These are phyloP conservation scores for Hydrolagus colliei DNA, from an alignment of 2,797 vertebrate species.

Conservation along the genomic window DNA sequence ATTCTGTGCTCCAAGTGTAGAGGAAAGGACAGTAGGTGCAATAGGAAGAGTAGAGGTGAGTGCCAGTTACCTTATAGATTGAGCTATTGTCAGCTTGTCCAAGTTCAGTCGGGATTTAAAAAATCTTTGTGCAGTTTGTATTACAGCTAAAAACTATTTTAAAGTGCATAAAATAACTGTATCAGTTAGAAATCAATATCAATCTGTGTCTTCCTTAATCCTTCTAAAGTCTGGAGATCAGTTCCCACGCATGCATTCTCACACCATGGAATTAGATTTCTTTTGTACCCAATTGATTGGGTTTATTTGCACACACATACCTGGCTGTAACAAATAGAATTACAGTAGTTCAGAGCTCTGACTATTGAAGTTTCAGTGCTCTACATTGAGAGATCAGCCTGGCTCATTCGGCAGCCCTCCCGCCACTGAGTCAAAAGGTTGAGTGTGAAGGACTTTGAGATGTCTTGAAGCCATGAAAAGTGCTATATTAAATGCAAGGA, in stretches of 20 bases:
- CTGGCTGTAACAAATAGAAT: background rate
- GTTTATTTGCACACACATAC: background rate
- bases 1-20: too few relatives aligned
- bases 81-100: background rate
- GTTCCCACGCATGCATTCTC: constrained; percentile 59
- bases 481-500: too few relatives aligned
- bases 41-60: background rate
- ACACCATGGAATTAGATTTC: constrained; percentile 41
- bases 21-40: too few relatives aligned
- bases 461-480: too few relatives aligned
- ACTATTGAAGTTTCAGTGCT: too few relatives aligned
- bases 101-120: constrained; percentile 50
- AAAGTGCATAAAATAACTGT: constrained; percentile 70
- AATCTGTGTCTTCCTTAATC: constrained; percentile 68
- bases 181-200: constrained; percentile 70
- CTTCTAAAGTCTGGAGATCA: constrained; percentile 57
- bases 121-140: constrained; percentile 54
- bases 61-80: background rate
- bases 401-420: background rate
- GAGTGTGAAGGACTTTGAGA: too few relatives aligned
- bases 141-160: constrained; percentile 58
- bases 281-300: background rate
- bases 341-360: background rate
- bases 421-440: too few relatives aligned
- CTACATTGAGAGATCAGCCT: background rate